Conservation (phyloP, 2,797 vertebrate genomes). For the Enoplosus armatus region DNA sequence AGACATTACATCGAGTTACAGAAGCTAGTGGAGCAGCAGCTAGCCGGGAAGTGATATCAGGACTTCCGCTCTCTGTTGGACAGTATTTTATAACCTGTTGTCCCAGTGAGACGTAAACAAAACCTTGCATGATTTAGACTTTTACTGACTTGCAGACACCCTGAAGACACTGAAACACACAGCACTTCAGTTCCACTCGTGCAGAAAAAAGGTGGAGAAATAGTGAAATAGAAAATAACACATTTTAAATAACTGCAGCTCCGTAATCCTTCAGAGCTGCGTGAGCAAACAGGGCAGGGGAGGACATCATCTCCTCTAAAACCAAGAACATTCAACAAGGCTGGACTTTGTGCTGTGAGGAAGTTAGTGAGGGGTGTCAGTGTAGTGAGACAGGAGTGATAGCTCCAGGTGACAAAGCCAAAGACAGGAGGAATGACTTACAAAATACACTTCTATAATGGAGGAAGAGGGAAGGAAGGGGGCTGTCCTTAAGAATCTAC, state of each 20-base stretch:
- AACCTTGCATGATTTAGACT: background rate
- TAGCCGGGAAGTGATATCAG: background rate
- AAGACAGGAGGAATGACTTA: conserved; percentile 86
- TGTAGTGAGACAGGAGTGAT: conserved; percentile 27
- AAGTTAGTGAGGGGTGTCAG: conserved; percentile 1
- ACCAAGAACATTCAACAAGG: background rate
- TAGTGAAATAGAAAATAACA: conserved; percentile 1
- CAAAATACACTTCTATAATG: conserved; percentile 90
- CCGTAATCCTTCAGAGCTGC: background rate
- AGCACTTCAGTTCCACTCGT: background rate
- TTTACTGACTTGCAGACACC: background rate
- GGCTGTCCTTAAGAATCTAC: conserved; percentile 94
- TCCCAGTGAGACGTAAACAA: background rate
- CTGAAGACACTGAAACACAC: conserved; percentile 2
- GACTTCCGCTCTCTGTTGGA: background rate
- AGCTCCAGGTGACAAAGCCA: conserved; percentile 44
- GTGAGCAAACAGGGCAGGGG: background rate
- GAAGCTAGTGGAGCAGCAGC: background rate
- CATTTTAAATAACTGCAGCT: background rate
- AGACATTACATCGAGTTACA: background rate
- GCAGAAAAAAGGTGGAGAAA: conserved; percentile 14
- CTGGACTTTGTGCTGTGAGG: conserved; percentile 9
- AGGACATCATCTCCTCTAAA: background rate
- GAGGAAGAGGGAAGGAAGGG: conserved; percentile 80
- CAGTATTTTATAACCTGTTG: background rate